Conservation (phyloP, 2,888 invertebrate species). For the Brenthis ino region DNA sequence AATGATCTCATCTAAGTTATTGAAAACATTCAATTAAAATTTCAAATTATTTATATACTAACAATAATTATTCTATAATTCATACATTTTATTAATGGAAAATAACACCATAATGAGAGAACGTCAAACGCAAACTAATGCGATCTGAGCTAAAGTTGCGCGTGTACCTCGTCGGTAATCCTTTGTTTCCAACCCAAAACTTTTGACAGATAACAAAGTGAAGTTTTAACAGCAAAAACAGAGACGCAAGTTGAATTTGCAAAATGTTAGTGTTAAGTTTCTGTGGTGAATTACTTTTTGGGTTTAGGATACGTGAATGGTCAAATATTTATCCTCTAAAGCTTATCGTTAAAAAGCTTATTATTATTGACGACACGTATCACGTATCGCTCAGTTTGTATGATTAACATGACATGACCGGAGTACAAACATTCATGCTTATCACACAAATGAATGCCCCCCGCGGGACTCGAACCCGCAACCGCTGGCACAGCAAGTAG, state of each 20-base stretch:
- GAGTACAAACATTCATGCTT: too few species aligned
- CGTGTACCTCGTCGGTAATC: conserved; percentile 37
- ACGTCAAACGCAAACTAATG: conserved; percentile 36
- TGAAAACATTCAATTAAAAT: too few species aligned
- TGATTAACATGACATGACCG: too few species aligned
- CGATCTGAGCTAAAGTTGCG: conserved; percentile 31
- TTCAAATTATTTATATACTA: too few species aligned
- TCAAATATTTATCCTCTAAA: not conserved
- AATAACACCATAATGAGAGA: conserved; percentile 20
- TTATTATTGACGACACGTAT: too few species aligned
- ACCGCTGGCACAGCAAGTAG: too few species aligned
- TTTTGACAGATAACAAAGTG: conserved; percentile 44
- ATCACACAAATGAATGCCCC: too few species aligned
- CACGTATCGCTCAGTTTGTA: too few species aligned
- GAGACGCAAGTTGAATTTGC: conserved; percentile 32
- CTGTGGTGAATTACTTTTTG: conserved; percentile 3
- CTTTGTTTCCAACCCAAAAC: conserved; percentile 44
- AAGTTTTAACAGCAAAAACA: conserved; percentile 43
- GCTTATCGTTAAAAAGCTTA: too few species aligned
- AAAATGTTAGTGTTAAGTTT: conserved; percentile 24
- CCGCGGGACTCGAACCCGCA: too few species aligned
- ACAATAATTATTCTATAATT: not conserved
- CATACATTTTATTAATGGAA: conserved; percentile 7
- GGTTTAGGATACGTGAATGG: not conserved
- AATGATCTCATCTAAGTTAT: too few species aligned